These are phyloP conservation scores for Noturus placidus DNA, from an alignment of 2,113 vertebrate species.

Conservation along the genomic window DNA sequence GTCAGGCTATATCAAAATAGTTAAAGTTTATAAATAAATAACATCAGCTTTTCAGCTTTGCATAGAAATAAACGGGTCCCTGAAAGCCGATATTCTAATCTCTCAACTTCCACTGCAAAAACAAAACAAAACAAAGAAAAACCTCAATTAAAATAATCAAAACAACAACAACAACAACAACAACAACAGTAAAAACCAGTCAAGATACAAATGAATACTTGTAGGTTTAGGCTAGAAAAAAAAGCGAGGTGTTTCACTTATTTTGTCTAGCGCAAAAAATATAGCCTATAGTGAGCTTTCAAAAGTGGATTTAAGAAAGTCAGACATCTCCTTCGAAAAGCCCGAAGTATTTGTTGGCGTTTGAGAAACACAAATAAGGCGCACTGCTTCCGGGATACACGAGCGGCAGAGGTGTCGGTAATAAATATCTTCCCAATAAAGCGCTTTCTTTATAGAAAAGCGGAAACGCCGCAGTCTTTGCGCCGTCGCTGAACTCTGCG, in stretches of 20 bases:
- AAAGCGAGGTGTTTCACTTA: background rate
- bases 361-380: constrained; percentile 83
- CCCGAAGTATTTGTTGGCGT: constrained; percentile 80
- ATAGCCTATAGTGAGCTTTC: constrained; percentile 48
- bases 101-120: constrained; percentile 36
- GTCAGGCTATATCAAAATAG: constrained; percentile 49
- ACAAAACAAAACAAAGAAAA: constrained; percentile 28
- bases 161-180: background rate
- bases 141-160: constrained; percentile 24
- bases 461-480: constrained; percentile 73
- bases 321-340: constrained; percentile 82
- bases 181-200: background rate
- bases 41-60: constrained; percentile 43
- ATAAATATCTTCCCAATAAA: constrained; percentile 76
- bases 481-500: constrained; percentile 63
- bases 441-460: constrained; percentile 79
- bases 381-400: constrained; percentile 77
- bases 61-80: constrained; percentile 51
- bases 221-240: background rate
- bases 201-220: constrained; percentile 17
- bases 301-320: constrained; percentile 48
- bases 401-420: constrained; percentile 81
- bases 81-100: constrained; percentile 40
- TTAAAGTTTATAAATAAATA: constrained; percentile 55
- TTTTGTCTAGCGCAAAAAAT: constrained; percentile 16